Evolutionary conservation across 2,113 vertebrate genomes (phyloP).

Genomic region (Oncorhynchus kisutch): DNA sequence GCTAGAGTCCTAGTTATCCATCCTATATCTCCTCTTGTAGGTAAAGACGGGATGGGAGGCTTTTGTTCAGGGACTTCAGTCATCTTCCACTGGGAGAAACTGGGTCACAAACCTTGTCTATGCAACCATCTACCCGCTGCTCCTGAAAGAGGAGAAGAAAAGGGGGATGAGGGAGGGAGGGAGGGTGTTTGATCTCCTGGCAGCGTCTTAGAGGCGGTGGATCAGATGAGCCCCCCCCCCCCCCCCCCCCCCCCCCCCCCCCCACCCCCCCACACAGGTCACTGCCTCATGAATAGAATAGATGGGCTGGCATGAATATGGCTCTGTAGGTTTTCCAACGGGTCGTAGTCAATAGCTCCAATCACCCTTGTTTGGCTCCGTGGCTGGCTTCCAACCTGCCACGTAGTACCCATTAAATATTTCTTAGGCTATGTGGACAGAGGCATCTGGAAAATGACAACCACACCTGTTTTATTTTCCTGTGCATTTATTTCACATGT

Average conservation of each 20-base stretch:
- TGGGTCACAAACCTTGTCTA: conserved; percentile 64
- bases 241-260: neutral
- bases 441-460: neutral
- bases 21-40: conserved; percentile 41
- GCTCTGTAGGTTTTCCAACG: conserved; percentile 46
- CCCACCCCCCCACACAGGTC: conserved; percentile 44
- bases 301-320: conserved; percentile 55
- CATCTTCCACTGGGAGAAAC: conserved; percentile 52
- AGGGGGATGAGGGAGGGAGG: conserved; percentile 42
- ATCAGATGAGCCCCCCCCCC: conserved; percentile 53
- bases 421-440: neutral
- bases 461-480: neutral
- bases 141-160: conserved; percentile 26
- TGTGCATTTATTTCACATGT: conserved; percentile 6
- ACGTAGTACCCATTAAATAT: neutral
- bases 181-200: conserved; percentile 59
- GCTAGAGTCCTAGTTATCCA: conserved; percentile 40
- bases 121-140: conserved; percentile 28
- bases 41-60: conserved; percentile 40
- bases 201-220: conserved; percentile 53
- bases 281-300: conserved; percentile 49
- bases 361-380: conserved; percentile 53
- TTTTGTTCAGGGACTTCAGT: conserved; percentile 43
- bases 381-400: conserved; percentile 42
- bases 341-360: conserved; percentile 61